Evolutionary conservation across 2,888 invertebrate genomes (phyloP), one percentile per base, ranked within the genome.

Genomic region (Ctena decussata): DNA sequence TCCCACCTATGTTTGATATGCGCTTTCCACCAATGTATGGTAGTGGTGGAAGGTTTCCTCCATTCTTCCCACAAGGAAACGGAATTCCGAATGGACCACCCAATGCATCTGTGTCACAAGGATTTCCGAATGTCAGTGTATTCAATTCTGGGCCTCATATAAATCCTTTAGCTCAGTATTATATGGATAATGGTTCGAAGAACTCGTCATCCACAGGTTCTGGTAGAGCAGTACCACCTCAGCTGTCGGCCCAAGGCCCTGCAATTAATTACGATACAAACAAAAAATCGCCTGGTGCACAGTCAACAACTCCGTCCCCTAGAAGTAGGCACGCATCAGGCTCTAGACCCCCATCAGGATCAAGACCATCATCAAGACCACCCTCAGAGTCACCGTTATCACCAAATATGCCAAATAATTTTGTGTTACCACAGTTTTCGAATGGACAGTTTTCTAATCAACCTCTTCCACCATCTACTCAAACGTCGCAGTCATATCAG

Each of bases 371-470:
- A 6, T 85, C 88, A 12, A 70, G 87, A 41, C 87, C 85, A 18
- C 87, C 87, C 5, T 85, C 85, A 12, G 85, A 77, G 32, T 81
- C 87, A 8, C 79, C 87, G 12, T 37, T 85, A 24, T 88, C 87
- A 11, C 77, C 72, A 37, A 39, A 30, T 12, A 39, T 82, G 2
- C 77, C 72, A 18, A 35, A 24, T 8, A 35, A 53, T 35, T 24
- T 35, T 35, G 27, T 44, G 6, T 37, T 32, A 49, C 76, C 44
- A 12, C 76, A 11, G 24, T 12, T 21, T 72, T 27, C 65, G 27
- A 60, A 21, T 21, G 32, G 44, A 53, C 35, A 39, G 65, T 21
- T 65, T 11, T 41, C 76, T 8, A 65, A 65, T 18, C 65, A 41
- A 30, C 1, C 27, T 32, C 5, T 21, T 18, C 21, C 76, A 77